These are phyloP conservation scores for Puffinus mauretanicus DNA, from an alignment of 2,113 vertebrate genomes.

Conservation along the genomic window DNA sequence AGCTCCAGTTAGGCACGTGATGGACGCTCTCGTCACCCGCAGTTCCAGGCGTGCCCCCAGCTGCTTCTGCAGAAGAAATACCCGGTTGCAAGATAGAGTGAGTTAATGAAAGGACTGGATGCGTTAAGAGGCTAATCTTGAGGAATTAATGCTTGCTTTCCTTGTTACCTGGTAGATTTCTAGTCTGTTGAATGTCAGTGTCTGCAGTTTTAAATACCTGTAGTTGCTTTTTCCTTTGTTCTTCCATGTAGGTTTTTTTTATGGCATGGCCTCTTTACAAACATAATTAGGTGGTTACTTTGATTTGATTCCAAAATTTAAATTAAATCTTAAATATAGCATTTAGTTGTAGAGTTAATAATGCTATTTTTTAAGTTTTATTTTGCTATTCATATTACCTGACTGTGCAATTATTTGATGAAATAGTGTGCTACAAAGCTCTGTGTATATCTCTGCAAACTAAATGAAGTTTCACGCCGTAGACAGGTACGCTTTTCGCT, in stretches of 20 bases:
- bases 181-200: not conserved
- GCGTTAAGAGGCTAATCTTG: not conserved
- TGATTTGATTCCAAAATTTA: not conserved
- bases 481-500: too few species aligned
- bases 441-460: not conserved
- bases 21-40: fast-evolving
- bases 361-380: not conserved
- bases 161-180: not conserved
- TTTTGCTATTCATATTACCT: not conserved
- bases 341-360: not conserved
- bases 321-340: not conserved
- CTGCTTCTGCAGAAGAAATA: not conserved
- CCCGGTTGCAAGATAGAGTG: not conserved
- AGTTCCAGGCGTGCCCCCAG: not conserved
- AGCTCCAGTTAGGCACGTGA: not conserved
- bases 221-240: not conserved
- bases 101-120: not conserved
- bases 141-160: not conserved
- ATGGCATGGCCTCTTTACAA: not conserved
- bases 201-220: not conserved
- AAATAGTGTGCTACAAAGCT: not conserved
- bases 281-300: not conserved
- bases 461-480: not conserved
- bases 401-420: not conserved
- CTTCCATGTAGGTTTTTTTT: not conserved